Base-by-base conservation (phyloP, 2,113 vertebrate species). In the Mus pahari region DNA sequence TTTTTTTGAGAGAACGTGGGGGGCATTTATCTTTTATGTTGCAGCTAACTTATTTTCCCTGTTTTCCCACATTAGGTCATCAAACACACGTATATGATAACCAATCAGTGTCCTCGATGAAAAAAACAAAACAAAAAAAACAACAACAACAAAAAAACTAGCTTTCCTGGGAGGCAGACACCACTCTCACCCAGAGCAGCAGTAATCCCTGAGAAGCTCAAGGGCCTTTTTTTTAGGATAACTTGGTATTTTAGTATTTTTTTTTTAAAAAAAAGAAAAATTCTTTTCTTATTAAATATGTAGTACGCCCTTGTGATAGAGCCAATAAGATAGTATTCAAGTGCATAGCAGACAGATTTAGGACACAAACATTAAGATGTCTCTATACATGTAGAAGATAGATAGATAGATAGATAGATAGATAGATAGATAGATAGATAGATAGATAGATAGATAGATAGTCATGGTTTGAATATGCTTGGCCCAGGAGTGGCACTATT, bases 251-350 rank as follows among this genome's bases (percentile, higher is more conserved):
- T 60, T 73, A 71, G 77, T 88, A 31, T 39, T 62, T 90, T 96
- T 62, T 90, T 96, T 94, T 79, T 77, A 64, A 75, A 77, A 94
- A 28, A 64, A 91, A 53, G 10, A 90, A 90, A 81, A 77, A 20
- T 48, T 83, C 55, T 17, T 73, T 66, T 91, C 66, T 64, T 83
- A n/a, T 68, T 83, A 45, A 64, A 70, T 94, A 83, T 39, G 1
- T 26, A 84, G 78, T 58, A 75, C 2, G 28, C 1, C 9, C 17
- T 74, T 31, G 55, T 62, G 58, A 45, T 66, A 71, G 90, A 93
- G 64, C 77, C 84, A 55, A 70, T 55, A 91, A 79, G 68, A 75
- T 50, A 58, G 55, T 42, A 50, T 13, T n/a, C 53, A 89, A 62
- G 14, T 68, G 7, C 64, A 53, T 60, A 82, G 36, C 36, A 42